Base-by-base conservation (phyloP, 2,888 invertebrate species). In the Parasteatoda lunata region DNA sequence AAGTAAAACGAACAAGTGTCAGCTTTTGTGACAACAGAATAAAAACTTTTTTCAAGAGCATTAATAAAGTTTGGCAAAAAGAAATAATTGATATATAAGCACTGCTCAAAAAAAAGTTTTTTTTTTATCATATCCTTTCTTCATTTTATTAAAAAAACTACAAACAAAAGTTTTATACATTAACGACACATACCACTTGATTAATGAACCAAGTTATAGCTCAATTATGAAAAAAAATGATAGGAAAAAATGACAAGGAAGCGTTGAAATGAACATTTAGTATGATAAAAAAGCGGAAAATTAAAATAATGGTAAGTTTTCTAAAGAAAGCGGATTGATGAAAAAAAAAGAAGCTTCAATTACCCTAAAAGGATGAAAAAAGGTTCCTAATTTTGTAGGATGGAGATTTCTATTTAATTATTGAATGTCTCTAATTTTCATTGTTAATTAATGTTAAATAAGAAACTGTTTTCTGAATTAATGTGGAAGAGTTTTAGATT, bases 141-240 rank as follows among this genome's bases (percentile, higher is more conserved):
- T 30, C 30, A 30, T 30, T 30, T 30, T 30, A 30, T 1, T 30
- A 30, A 30, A 30, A 30, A 30, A 30, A 30, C 30, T 30, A 30
- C 30, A 30, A 15, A 65, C 13, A 65, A 65, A 65, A 65, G 65
- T 65, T 65, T 8, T 15, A 15, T 65, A 15, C 65, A n/a, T 65
- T 65, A 15, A 65, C 65, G 15, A 65, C 65, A 15, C 65, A 15
- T 65, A 13, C 15, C 15, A 15, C 7, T 65, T 65, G 65, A 65
- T 65, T 65, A 65, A 65, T 65, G 65, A 65, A 65, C 65, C 15
- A 65, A 65, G 65, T 65, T 65, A 65, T 65, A 13, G 65, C 15
- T 65, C 15, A 30, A 30, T 30, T 30, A 30, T 30, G 30, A 30
- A 30, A 30, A n/a, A 30, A 30, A 30, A 30, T 30, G 30, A 30